These are phyloP conservation scores for Sandelia bainsii DNA, from an alignment of 2,797 vertebrate genomes.

Conservation along the genomic window DNA sequence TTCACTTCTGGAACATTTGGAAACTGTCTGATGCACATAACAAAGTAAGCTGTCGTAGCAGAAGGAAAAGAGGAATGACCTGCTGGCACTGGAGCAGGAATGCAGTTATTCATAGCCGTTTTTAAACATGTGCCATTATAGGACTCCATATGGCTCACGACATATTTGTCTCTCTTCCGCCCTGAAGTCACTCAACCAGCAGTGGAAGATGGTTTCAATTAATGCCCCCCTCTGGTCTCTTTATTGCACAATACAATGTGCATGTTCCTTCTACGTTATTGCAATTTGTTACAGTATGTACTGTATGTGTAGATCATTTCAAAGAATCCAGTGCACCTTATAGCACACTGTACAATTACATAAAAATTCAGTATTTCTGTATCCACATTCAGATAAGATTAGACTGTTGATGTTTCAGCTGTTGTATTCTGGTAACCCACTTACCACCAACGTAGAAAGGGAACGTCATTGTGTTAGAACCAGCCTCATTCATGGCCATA, in stretches of 20 bases:
- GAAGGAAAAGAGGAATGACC: slow-evolving; percentile 65
- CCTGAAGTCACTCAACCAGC: slow-evolving; percentile 60
- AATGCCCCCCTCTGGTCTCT: slow-evolving; percentile 78
- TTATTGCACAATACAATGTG: slow-evolving; percentile 79
- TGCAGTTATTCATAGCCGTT: slow-evolving; percentile 71
- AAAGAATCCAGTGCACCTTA: slow-evolving; percentile 35
- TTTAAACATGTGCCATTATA: slow-evolving; percentile 72
- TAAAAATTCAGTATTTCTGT: slow-evolving; percentile 35
- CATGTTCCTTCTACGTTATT: slow-evolving; percentile 68
- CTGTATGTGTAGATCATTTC: slow-evolving; percentile 53
- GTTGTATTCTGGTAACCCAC: slow-evolving; percentile 48
- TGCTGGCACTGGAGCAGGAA: slow-evolving; percentile 66
- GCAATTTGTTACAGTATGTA: slow-evolving; percentile 66
- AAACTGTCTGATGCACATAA: slow-evolving; percentile 56
- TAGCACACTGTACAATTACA: slow-evolving; percentile 26
- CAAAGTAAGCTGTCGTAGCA: slow-evolving; percentile 57
- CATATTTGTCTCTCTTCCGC: slow-evolving; percentile 69
- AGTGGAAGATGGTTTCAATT: slow-evolving; percentile 82
- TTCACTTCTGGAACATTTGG: slow-evolving; percentile 75
- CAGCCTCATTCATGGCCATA: slow-evolving; percentile 81
- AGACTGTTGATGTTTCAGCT: slow-evolving; percentile 13
- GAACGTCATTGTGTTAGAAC: slow-evolving; percentile 70
- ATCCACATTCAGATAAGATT: slow-evolving; percentile 20
- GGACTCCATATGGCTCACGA: slow-evolving; percentile 75
- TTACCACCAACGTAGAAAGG: slow-evolving; percentile 90